These are phyloP conservation scores for Solenopsis fugax DNA, from an alignment of 1,140 invertebrate species.

Conservation along the genomic window DNA sequence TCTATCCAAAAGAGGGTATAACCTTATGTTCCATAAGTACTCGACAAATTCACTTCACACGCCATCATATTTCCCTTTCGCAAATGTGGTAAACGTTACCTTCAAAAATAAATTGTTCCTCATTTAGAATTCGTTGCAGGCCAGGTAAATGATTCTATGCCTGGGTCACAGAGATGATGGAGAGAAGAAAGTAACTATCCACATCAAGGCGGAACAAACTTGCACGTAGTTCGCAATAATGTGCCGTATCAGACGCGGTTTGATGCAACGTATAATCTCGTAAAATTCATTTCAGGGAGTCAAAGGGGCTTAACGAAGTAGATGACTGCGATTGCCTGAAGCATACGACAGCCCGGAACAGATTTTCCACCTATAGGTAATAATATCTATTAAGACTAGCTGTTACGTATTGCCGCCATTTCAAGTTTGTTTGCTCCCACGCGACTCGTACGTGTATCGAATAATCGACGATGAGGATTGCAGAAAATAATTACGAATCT, in stretches of 20 bases:
- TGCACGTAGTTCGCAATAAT: slow-evolving; percentile 52
- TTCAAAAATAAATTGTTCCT: background rate
- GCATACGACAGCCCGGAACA: slow-evolving; percentile 50
- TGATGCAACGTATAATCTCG: slow-evolving; percentile 57
- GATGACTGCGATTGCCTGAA: slow-evolving; percentile 50
- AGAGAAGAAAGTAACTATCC: slow-evolving; percentile 44
- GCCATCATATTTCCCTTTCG: background rate
- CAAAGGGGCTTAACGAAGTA: slow-evolving; percentile 64
- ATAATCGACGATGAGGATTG: slow-evolving; percentile 52
- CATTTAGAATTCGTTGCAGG: slow-evolving; percentile 6
- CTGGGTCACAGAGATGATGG: slow-evolving; percentile 8
- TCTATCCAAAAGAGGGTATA: background rate
- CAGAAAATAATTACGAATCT: slow-evolving; percentile 66
- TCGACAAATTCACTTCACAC: background rate
- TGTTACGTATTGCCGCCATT: slow-evolving; percentile 62
- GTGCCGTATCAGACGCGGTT: slow-evolving; percentile 45
- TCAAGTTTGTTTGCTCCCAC: slow-evolving; percentile 29
- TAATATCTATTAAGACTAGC: slow-evolving; percentile 49
- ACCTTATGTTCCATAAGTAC: background rate
- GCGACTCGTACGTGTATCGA: slow-evolving; percentile 13
- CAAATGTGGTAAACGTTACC: background rate
- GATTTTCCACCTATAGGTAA: slow-evolving; percentile 32
- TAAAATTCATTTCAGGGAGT: slow-evolving; percentile 63
- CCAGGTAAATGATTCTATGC: background rate
- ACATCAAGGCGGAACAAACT: slow-evolving; percentile 51